Conservation (phyloP, 2,797 vertebrate genomes). For the Sphaeramia orbicularis region DNA sequence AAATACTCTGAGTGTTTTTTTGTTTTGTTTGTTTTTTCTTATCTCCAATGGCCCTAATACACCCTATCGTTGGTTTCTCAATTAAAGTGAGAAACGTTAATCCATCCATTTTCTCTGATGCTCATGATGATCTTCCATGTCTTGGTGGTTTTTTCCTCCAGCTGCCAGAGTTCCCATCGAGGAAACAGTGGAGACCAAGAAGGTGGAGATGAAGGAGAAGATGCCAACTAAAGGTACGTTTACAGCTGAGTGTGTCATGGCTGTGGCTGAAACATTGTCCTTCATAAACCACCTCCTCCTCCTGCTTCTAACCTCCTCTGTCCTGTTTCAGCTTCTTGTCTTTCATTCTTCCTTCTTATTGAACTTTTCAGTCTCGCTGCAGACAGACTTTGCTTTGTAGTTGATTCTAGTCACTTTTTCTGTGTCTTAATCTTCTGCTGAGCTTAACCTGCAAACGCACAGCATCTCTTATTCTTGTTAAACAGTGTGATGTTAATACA, state of each 20-base stretch:
- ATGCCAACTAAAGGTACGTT: conserved; percentile 77
- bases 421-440: conserved; percentile 16
- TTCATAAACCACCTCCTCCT: conserved; percentile 12
- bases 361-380: background rate
- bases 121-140: conserved; percentile 16
- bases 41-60: too few relatives aligned
- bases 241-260: background rate
- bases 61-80: too few relatives aligned
- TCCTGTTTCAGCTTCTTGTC: background rate
- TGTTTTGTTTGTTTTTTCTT: too few relatives aligned
- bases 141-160: conserved; percentile 50
- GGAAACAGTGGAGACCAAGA: conserved; percentile 75
- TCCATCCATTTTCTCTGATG: background rate
- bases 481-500: conserved; percentile 34
- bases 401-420: conserved; percentile 8
- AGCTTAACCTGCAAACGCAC: conserved; percentile 29
- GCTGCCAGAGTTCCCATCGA: conserved; percentile 77
- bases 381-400: background rate
- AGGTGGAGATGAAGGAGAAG: conserved; percentile 75
- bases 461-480: conserved; percentile 9
- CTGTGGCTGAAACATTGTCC: conserved; percentile 24
- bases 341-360: background rate
- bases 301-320: conserved; percentile 34
- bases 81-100: too few relatives aligned
- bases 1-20: too few relatives aligned